A percentile compares a stretch with the other conserved stretches of the same genome.
Conservation (phyloP, 2,113 vertebrate genomes). For the Suncus etruscus region DNA sequence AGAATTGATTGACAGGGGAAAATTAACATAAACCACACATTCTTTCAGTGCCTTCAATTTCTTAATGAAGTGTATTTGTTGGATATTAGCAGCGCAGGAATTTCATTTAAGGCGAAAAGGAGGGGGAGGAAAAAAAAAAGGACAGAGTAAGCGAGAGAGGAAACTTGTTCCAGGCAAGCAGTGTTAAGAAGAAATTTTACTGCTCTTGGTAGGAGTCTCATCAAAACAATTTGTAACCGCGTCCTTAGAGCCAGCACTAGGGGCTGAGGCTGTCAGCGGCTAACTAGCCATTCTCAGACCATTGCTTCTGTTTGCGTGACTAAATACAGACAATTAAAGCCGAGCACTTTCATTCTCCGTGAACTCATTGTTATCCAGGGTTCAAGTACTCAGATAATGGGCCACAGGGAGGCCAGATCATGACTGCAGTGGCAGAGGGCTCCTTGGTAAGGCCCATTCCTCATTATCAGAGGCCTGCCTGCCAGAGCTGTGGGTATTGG, state of each 20-base stretch:
- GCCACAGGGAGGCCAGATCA: slow-evolving; percentile 95
- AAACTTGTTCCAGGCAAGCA: slow-evolving; percentile 87
- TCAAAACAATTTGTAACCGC: slow-evolving; percentile 92
- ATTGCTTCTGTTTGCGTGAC: slow-evolving; percentile 99
- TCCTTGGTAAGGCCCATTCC: slow-evolving; percentile 93
- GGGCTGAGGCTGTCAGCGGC: slow-evolving; percentile 97
- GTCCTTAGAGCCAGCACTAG: slow-evolving; percentile 94
- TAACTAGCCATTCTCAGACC: slow-evolving; percentile 99
- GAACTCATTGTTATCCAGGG: slow-evolving; percentile 99
- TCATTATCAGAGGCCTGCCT: slow-evolving; percentile 92
- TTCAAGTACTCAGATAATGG: slow-evolving; percentile 99
- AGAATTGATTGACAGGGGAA: slow-evolving; percentile 96
- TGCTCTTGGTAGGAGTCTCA: slow-evolving; percentile 85
- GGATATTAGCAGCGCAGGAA: slow-evolving; percentile 86
- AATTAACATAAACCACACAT: slow-evolving; percentile 90
- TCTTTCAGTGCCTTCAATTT: slow-evolving; percentile 90
- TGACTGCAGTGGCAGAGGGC: slow-evolving; percentile 89
- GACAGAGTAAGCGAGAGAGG: slow-evolving; percentile 65
- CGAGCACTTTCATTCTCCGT: slow-evolving; percentile 98
- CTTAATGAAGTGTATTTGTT: slow-evolving; percentile 89
- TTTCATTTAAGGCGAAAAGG: slow-evolving; percentile 80
- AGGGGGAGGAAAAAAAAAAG: slow-evolving; percentile 21
- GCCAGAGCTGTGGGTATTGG: slow-evolving; percentile 77
- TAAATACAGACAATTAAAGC: slow-evolving; percentile 99
- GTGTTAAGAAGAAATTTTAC: slow-evolving; percentile 86